A percentile compares a stretch with the other conserved stretches of the same genome.
Conservation (phyloP, 2,113 vertebrate genomes). For the Hypomesus transpacificus region DNA sequence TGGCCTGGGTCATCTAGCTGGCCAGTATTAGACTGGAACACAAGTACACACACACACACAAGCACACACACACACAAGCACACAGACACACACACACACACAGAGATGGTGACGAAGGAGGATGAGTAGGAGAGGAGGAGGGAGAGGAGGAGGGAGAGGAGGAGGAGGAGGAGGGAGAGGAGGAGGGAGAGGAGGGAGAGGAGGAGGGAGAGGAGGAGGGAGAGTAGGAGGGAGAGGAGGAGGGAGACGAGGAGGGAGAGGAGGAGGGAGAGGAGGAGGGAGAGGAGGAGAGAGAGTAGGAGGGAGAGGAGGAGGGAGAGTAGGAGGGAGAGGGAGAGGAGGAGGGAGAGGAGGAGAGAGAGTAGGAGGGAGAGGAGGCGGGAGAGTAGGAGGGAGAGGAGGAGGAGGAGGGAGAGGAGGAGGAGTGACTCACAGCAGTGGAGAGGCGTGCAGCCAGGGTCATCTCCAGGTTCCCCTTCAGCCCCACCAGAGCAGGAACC, state of each 20-base stretch:
- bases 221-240: no score
- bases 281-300: no score
- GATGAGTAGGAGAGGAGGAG: not conserved
- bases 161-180: no score
- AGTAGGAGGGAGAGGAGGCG: no score
- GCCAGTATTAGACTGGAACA: conserved; percentile 86
- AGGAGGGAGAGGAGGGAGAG: no score
- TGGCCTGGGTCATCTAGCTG: conserved; percentile 85
- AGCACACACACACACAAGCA: not conserved
- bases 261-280: no score
- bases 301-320: no score
- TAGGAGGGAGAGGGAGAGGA: no score
- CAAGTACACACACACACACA: not conserved
- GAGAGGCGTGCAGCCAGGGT: conserved; percentile 93
- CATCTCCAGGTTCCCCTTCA: conserved; percentile 99
- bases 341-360: no score
- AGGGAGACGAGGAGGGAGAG: no score
- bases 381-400: not conserved
- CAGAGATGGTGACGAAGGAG: not conserved
- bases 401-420: not conserved
- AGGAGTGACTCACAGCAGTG: conserved; percentile 79
- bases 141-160: no score
- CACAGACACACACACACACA: not conserved
- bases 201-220: no score
- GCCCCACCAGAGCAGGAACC: conserved; percentile 91